Percentiles rank a stretch among this genome's conserved stretches.
Evolutionary conservation across 2,797 vertebrate species (phyloP).

Genomic region (Apogon hyalosoma): DNA sequence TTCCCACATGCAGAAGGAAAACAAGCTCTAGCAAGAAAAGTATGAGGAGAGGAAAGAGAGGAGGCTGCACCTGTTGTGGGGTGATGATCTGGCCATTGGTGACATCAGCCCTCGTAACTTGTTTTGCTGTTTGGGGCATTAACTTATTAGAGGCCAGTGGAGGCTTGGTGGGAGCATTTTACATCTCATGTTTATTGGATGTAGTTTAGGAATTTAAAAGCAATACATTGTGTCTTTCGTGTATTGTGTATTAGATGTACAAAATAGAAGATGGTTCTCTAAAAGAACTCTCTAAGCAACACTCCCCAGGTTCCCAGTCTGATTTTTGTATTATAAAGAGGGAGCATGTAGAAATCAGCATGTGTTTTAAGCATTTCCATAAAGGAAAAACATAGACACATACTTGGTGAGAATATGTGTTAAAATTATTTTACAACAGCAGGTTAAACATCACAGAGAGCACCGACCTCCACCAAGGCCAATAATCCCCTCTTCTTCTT

Average conservation of each 20-base stretch:
- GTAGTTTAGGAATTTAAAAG: constrained; percentile 3
- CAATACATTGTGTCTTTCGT: neutral
- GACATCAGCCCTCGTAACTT: constrained; percentile 53
- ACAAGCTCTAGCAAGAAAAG: constrained; percentile 63
- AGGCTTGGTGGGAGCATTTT: constrained; percentile 1
- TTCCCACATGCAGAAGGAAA: constrained; percentile 78
- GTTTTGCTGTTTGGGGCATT: constrained; percentile 53
- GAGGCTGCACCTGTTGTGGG: constrained; percentile 74
- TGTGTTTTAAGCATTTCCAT: too few species aligned
- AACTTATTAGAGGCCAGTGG: constrained; percentile 27
- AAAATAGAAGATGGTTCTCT: neutral
- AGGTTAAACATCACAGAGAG: too few species aligned
- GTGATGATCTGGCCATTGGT: constrained; percentile 61
- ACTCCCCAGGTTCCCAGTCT: too few species aligned
- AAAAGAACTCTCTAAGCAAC: neutral
- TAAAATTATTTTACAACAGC: too few species aligned
- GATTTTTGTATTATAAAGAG: too few species aligned
- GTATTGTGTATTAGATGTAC: neutral
- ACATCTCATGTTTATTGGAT: constrained; percentile 6
- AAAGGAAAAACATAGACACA: too few species aligned
- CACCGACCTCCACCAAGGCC: too few species aligned
- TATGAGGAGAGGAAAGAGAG: constrained; percentile 34
- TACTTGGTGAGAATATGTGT: too few species aligned
- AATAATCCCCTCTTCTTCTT: too few species aligned
- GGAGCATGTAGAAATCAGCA: too few species aligned